phyloP scores from a whole-genome alignment of 2,888 invertebrate genomes.

The Electrophaes corylata region DNA sequence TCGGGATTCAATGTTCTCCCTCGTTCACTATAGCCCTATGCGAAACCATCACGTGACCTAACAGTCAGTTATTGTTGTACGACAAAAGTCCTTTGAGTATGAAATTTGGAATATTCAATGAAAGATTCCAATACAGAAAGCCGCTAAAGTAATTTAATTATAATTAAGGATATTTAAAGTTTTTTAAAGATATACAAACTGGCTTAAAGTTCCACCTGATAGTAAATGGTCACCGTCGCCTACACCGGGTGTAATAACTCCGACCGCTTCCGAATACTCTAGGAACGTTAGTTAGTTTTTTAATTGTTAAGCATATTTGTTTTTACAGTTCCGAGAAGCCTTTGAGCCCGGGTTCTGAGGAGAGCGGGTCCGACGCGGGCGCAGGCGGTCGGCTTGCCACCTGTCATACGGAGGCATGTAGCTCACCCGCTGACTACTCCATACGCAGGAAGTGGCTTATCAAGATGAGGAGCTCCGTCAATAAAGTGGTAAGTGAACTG shows the following conservation, averaged over 20 bases:
- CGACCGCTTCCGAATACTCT: too few relatives aligned
- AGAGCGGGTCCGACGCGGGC: slow-evolving; percentile 56
- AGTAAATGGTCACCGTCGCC: too few relatives aligned
- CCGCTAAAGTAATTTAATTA: too few relatives aligned
- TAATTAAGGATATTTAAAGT: too few relatives aligned
- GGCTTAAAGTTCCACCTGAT: too few relatives aligned
- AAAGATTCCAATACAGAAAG: too few relatives aligned
- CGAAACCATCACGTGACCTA: neutral
- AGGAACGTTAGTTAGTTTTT: too few relatives aligned
- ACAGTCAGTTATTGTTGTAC: too few relatives aligned
- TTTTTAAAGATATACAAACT: too few relatives aligned
- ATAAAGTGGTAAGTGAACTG: slow-evolving; percentile 82
- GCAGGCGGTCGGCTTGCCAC: slow-evolving; percentile 54
- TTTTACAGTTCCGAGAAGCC: slow-evolving; percentile 49
- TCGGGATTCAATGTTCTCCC: neutral
- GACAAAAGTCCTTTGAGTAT: too few relatives aligned
- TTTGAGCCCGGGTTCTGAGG: slow-evolving; percentile 56
- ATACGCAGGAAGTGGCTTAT: slow-evolving; percentile 89
- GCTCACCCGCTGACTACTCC: slow-evolving; percentile 84
- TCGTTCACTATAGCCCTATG: neutral
- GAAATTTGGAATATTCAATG: too few relatives aligned
- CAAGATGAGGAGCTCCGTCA: slow-evolving; percentile 88
- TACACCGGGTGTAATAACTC: too few relatives aligned
- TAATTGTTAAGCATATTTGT: neutral
- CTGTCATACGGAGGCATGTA: slow-evolving; percentile 88